A percentile compares a stretch with the other conserved stretches of the same genome.
Evolutionary conservation across 2,797 vertebrate species (phyloP).

Genomic region (Enteromius trimaculatus): DNA sequence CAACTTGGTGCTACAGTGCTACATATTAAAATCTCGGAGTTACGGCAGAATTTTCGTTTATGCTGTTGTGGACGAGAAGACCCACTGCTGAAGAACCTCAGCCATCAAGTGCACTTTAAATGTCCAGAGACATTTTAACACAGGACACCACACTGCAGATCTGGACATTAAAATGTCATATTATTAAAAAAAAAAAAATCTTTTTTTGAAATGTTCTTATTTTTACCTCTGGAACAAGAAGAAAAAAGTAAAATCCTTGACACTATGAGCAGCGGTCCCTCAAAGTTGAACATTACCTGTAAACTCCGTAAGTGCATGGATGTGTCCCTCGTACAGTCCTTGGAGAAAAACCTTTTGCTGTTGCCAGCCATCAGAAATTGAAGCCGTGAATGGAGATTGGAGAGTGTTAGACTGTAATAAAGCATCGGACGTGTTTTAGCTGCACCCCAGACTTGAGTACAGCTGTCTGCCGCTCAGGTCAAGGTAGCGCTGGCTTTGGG

Average conservation of each 20-base stretch:
- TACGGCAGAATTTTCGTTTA: conserved; percentile 28
- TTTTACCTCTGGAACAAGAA: conserved; percentile 29
- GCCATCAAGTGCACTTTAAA: conserved; percentile 62
- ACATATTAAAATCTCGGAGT: conserved; percentile 25
- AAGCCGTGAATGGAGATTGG: conserved; percentile 50
- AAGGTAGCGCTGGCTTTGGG: conserved; percentile 46
- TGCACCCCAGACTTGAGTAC: conserved; percentile 43
- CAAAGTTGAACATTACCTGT: conserved; percentile 15
- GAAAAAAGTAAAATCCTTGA: conserved; percentile 9
- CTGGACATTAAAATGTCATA: conserved; percentile 23
- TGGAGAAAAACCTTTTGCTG: conserved; percentile 47
- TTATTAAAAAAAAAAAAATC: conserved; percentile 14
- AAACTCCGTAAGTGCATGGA: conserved; percentile 54
- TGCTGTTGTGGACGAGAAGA: conserved; percentile 40
- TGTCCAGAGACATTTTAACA: conserved; percentile 46
- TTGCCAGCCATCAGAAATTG: conserved; percentile 38
- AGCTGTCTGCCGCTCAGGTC: conserved; percentile 39
- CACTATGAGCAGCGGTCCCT: conserved; percentile 22
- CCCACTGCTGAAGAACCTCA: conserved; percentile 54
- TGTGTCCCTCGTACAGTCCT: conserved; percentile 46
- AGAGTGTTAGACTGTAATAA: conserved; percentile 27
- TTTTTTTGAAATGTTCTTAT: conserved; percentile 5
- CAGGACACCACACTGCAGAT: conserved; percentile 35
- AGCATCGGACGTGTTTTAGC: conserved; percentile 61
- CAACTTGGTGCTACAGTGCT: conserved; percentile 56